A percentile compares a stretch with the other conserved stretches of the same genome.
phyloP scores from a whole-genome alignment of 2,888 invertebrate genomes.

The Sinotaia quadrata region DNA sequence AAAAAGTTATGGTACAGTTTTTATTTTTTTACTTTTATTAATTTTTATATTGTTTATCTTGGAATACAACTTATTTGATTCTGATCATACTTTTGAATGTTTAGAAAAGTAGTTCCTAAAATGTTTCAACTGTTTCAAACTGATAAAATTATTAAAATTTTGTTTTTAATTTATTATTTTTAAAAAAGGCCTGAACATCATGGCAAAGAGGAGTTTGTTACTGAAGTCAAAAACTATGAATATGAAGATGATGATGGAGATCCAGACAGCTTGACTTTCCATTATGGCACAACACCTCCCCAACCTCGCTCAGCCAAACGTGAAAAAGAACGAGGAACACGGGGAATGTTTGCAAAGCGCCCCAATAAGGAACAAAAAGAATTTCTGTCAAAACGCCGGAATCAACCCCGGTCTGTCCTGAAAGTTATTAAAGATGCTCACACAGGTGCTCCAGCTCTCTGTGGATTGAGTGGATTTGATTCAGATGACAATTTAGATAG shows the following conservation, averaged over 20 bases:
- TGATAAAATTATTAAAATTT: too few species aligned
- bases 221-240: constrained; percentile 48
- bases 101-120: too few species aligned
- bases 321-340: constrained; percentile 45
- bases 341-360: constrained; percentile 33
- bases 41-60: too few species aligned
- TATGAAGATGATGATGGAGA: constrained; percentile 45
- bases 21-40: too few species aligned
- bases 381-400: constrained; percentile 10
- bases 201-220: too few species aligned
- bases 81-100: too few species aligned
- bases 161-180: too few species aligned
- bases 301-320: constrained; percentile 46
- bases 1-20: too few species aligned
- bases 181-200: too few species aligned
- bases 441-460: constrained; percentile 49
- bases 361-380: constrained; percentile 37
- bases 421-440: constrained; percentile 60
- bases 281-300: constrained; percentile 57
- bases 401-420: constrained; percentile 35
- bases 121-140: too few species aligned
- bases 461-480: constrained; percentile 55
- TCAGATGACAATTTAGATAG: constrained; percentile 61
- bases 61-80: too few species aligned
- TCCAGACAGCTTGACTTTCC: constrained; percentile 32